phyloP scores from a whole-genome alignment of 2,888 invertebrate genomes.

The Escarpia spicata region DNA sequence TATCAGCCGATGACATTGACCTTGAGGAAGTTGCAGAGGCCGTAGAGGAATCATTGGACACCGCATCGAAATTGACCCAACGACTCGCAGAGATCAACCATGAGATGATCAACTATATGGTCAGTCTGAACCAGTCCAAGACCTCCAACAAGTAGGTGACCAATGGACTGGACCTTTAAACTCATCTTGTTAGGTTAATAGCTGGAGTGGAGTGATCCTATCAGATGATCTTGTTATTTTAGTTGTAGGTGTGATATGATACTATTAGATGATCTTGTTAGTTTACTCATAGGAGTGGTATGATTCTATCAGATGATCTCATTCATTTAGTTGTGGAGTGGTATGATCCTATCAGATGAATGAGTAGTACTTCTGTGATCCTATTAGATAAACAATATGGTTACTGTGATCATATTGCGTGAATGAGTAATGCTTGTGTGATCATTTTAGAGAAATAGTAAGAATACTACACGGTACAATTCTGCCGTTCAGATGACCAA shows the following conservation, averaged over 20 bases:
- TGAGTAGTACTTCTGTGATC: background rate
- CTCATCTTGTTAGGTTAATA: background rate
- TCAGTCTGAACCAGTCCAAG: constrained; percentile 56
- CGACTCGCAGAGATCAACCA: constrained; percentile 56
- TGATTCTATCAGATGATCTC: background rate
- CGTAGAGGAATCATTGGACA: constrained; percentile 55
- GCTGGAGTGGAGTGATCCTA: background rate
- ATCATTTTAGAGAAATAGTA: too few relatives aligned
- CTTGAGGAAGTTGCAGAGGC: constrained; percentile 54
- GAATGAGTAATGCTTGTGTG: too few relatives aligned
- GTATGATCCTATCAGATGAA: background rate
- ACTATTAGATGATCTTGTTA: background rate
- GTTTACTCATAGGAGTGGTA: background rate
- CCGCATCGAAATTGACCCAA: constrained; percentile 52
- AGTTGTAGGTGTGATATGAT: background rate
- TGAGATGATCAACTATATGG: constrained; percentile 58
- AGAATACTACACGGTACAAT: too few relatives aligned
- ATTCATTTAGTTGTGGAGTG: background rate
- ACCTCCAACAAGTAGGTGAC: constrained; percentile 52
- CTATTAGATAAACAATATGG: background rate
- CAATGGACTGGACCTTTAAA: background rate
- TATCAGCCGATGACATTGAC: constrained; percentile 52
- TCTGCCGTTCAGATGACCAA: too few relatives aligned
- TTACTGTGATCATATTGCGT: too few relatives aligned
- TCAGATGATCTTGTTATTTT: background rate